Conservation (phyloP, 37 sponge, comb jelly and placozoan genomes). For the Aphrocallistes beatrix region DNA sequence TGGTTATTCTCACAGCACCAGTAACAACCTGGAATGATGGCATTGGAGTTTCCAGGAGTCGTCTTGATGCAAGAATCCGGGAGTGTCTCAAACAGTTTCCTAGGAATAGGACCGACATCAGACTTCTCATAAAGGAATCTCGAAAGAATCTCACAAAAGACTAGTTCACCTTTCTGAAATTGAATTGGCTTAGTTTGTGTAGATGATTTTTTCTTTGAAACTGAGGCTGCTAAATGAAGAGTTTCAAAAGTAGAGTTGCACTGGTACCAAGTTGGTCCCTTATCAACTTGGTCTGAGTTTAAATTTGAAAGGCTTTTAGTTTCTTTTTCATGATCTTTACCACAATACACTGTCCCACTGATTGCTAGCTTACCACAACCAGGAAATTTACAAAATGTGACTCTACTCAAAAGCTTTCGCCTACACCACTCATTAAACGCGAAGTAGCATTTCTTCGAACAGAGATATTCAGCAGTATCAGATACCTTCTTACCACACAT, state of each 20-base stretch:
- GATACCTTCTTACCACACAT: not conserved
- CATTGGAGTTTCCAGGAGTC: not conserved
- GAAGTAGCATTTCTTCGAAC: not conserved
- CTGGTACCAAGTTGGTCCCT: too few relatives aligned
- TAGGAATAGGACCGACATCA: not conserved
- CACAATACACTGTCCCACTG: not conserved
- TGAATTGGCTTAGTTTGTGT: too few relatives aligned
- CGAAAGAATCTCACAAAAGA: not conserved
- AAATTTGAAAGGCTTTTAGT: too few relatives aligned
- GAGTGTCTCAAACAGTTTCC: not conserved
- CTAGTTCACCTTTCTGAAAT: too few relatives aligned
- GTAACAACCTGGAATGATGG: not conserved
- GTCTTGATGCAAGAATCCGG: not conserved
- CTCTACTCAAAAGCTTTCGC: not conserved
- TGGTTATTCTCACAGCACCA: not conserved
- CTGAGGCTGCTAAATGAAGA: too few relatives aligned
- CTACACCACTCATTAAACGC: slow-evolving; percentile 8
- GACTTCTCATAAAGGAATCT: not conserved
- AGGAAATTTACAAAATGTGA: not conserved
- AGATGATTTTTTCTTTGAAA: too few relatives aligned
- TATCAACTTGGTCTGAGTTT: too few relatives aligned
- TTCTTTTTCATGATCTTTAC: not conserved
- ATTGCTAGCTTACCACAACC: not conserved
- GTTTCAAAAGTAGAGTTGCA: too few relatives aligned
- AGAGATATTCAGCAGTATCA: not conserved